These are phyloP conservation scores for Tenebrosternarchus preto DNA, from an alignment of 2,113 vertebrate species.

Conservation along the genomic window DNA sequence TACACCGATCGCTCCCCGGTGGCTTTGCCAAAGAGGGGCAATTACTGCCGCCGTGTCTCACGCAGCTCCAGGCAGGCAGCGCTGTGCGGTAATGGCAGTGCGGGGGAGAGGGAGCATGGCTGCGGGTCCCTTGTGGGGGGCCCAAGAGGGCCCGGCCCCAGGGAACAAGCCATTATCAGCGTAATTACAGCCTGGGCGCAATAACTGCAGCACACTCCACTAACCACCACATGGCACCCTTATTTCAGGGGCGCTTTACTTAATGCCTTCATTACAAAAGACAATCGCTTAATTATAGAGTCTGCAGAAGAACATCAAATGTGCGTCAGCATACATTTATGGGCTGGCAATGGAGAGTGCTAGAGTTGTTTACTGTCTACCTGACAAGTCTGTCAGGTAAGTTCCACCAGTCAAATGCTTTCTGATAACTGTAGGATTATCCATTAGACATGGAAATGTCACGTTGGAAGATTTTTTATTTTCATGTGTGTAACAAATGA, in stretches of 20 bases:
- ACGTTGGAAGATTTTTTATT: not conserved
- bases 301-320: slow-evolving; percentile 50
- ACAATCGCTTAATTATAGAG: slow-evolving; percentile 57
- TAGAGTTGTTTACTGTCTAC: slow-evolving; percentile 38
- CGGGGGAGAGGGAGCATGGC: not conserved
- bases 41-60: not conserved
- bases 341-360: slow-evolving; percentile 31
- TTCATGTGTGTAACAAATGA: not conserved
- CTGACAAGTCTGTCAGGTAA: slow-evolving; percentile 24
- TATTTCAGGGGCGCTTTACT: slow-evolving; percentile 50
- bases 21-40: slow-evolving; percentile 4
- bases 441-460: slow-evolving; percentile 15
- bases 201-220: slow-evolving; percentile 52
- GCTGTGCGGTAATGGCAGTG: slow-evolving; percentile 1
- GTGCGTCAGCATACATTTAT: slow-evolving; percentile 51
- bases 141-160: slow-evolving; percentile 24
- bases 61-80: not conserved
- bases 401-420: slow-evolving; percentile 31
- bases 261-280: slow-evolving; percentile 59
- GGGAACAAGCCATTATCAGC: slow-evolving; percentile 46
- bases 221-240: slow-evolving; percentile 44
- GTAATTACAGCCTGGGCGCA: slow-evolving; percentile 52
- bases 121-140: not conserved
- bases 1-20: slow-evolving; percentile 29
- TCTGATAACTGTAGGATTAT: slow-evolving; percentile 22